A percentile compares a stretch with the other conserved stretches of the same genome.
phyloP scores from a whole-genome alignment of 2,888 invertebrate species.

The Tiphia femorata region DNA sequence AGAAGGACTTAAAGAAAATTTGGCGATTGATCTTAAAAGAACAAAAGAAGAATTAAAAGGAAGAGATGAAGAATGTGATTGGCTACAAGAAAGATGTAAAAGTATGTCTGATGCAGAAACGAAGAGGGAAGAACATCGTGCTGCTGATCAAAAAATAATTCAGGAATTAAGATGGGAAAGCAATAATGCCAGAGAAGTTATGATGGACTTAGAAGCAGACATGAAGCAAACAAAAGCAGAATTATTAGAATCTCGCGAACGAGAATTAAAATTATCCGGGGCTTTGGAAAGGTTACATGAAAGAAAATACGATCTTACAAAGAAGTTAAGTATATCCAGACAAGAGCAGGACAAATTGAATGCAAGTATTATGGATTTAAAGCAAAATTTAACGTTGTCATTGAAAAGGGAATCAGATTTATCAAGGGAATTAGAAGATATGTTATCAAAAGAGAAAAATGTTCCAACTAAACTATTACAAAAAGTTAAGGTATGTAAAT shows the following conservation, averaged over 20 bases:
- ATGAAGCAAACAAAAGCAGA: slow-evolving; percentile 53
- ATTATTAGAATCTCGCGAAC: slow-evolving; percentile 43
- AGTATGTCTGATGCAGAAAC: slow-evolving; percentile 56
- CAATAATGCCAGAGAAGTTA: slow-evolving; percentile 52
- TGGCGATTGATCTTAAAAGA: slow-evolving; percentile 70
- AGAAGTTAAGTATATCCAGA: slow-evolving; percentile 62
- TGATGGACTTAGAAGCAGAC: slow-evolving; percentile 57
- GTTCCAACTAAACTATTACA: slow-evolving; percentile 61
- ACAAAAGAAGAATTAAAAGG: slow-evolving; percentile 70
- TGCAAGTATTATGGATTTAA: slow-evolving; percentile 52
- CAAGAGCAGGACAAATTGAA: slow-evolving; percentile 65
- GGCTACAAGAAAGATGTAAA: slow-evolving; percentile 71
- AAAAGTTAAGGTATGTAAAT: slow-evolving; percentile 61
- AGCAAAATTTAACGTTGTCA: slow-evolving; percentile 41
- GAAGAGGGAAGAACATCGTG: slow-evolving; percentile 52
- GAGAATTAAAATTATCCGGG: slow-evolving; percentile 42
- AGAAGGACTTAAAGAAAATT: slow-evolving; percentile 69
- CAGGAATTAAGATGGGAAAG: slow-evolving; percentile 53
- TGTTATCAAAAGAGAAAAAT: slow-evolving; percentile 62
- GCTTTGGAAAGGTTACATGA: slow-evolving; percentile 75
- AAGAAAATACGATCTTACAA: slow-evolving; percentile 75
- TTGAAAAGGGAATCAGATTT: slow-evolving; percentile 46
- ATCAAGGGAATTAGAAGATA: slow-evolving; percentile 43
- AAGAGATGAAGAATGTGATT: slow-evolving; percentile 71
- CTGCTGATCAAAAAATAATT: slow-evolving; percentile 48